A percentile compares a stretch with the other conserved stretches of the same genome.
These are phyloP conservation scores for Idaea aversata DNA, from an alignment of 2,888 invertebrate species.

Conservation along the genomic window DNA sequence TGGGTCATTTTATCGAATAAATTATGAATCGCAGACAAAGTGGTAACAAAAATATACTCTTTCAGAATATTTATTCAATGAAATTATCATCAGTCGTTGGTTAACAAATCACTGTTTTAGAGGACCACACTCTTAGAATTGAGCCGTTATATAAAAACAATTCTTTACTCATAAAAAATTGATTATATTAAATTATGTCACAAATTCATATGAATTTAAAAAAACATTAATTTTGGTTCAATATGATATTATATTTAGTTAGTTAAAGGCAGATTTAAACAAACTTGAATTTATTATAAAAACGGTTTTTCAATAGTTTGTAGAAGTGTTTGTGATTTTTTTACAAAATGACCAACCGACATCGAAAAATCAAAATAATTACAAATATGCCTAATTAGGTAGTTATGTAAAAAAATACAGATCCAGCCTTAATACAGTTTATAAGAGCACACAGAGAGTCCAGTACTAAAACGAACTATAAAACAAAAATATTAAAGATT, in stretches of 20 bases:
- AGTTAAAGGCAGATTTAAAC: too few relatives aligned
- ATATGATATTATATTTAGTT: neutral
- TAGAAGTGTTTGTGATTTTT: too few relatives aligned
- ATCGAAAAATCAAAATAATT: too few relatives aligned
- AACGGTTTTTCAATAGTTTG: too few relatives aligned
- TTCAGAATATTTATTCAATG: constrained; percentile 1
- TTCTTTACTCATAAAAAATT: neutral
- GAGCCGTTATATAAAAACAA: neutral
- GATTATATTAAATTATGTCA: neutral
- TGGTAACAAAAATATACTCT: neutral
- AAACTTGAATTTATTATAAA: too few relatives aligned
- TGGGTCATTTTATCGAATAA: neutral
- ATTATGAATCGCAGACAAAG: neutral
- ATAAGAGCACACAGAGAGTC: too few relatives aligned
- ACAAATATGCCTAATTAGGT: too few relatives aligned
- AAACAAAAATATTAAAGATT: neutral
- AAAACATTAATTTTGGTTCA: neutral
- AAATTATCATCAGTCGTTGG: neutral
- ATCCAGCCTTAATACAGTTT: too few relatives aligned
- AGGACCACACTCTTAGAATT: neutral
- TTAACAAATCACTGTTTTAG: constrained; percentile 1
- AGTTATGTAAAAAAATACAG: too few relatives aligned
- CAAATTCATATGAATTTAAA: neutral
- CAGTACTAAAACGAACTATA: neutral
- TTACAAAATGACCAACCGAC: too few relatives aligned